phyloP scores from a whole-genome alignment of 2,797 vertebrate species.

The Falco novaeseelandiae region DNA sequence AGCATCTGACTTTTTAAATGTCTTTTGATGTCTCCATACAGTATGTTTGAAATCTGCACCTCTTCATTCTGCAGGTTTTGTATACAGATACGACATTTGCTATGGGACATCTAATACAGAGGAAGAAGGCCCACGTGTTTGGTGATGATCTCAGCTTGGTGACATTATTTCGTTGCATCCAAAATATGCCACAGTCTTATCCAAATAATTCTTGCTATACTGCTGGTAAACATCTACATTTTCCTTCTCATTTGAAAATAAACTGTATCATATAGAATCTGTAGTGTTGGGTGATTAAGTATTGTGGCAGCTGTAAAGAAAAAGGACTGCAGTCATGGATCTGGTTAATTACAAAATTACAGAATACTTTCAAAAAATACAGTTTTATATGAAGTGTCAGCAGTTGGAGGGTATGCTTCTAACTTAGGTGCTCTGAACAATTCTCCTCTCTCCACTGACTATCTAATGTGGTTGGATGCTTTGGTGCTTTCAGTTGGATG shows the following conservation, averaged over 20 bases:
- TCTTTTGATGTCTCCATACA: neutral
- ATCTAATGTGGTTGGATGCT: neutral
- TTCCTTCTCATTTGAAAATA: neutral
- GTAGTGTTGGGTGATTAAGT: neutral
- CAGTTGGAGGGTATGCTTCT: neutral
- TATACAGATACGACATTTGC: conserved; percentile 88
- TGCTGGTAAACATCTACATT: conserved; percentile 82
- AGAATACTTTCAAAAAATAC: neutral
- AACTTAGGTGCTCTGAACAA: neutral
- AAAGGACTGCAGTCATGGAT: neutral
- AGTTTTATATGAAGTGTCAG: neutral
- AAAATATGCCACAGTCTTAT: conserved; percentile 87
- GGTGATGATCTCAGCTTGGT: conserved; percentile 89
- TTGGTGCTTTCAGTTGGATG: neutral
- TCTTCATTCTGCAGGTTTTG: conserved; percentile 83
- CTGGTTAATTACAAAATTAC: neutral
- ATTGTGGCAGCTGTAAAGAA: neutral
- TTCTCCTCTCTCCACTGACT: neutral
- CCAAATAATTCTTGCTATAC: conserved; percentile 96
- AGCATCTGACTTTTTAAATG: neutral
- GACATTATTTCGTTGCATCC: conserved; percentile 92
- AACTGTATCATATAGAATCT: neutral
- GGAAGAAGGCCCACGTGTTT: conserved; percentile 89
- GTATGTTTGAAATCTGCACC: neutral
- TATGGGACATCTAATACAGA: conserved; percentile 94